Conservation (phyloP, 2,797 vertebrate genomes). For the Carcharodon carcharias region DNA sequence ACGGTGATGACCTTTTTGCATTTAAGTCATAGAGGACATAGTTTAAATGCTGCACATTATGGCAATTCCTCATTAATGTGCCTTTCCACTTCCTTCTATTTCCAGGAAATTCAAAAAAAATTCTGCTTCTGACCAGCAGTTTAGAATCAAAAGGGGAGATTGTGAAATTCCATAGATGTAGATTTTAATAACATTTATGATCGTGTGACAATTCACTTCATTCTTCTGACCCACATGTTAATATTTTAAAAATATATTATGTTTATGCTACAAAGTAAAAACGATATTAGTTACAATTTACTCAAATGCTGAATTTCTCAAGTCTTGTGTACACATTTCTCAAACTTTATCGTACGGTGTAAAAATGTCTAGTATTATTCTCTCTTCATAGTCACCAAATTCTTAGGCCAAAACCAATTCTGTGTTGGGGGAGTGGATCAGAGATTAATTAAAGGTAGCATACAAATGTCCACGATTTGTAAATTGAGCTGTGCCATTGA, state of each 20-base stretch:
- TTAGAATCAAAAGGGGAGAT: not conserved
- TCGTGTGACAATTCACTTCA: not conserved
- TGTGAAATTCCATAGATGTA: not conserved
- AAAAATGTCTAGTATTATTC: not conserved
- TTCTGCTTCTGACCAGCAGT: not conserved
- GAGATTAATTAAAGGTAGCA: not conserved
- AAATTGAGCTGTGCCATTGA: not conserved
- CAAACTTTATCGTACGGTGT: not conserved
- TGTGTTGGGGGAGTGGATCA: too few relatives aligned
- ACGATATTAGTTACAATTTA: not conserved
- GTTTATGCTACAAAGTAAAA: not conserved
- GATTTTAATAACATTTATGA: not conserved
- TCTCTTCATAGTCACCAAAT: not conserved
- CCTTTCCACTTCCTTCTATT: not conserved
- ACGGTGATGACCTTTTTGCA: not conserved
- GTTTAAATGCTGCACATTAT: not conserved
- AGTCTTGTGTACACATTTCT: not conserved
- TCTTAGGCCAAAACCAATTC: not conserved
- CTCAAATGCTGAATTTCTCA: not conserved
- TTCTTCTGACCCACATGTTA: not conserved
- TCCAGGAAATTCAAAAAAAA: not conserved
- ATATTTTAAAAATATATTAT: not conserved
- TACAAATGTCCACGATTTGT: not conserved
- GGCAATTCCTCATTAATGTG: not conserved
- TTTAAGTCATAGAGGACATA: not conserved